A percentile compares a stretch with the other conserved stretches of the same genome.
Evolutionary conservation across 2,113 vertebrate species (phyloP).

Genomic region (Pungitius pungitius): DNA sequence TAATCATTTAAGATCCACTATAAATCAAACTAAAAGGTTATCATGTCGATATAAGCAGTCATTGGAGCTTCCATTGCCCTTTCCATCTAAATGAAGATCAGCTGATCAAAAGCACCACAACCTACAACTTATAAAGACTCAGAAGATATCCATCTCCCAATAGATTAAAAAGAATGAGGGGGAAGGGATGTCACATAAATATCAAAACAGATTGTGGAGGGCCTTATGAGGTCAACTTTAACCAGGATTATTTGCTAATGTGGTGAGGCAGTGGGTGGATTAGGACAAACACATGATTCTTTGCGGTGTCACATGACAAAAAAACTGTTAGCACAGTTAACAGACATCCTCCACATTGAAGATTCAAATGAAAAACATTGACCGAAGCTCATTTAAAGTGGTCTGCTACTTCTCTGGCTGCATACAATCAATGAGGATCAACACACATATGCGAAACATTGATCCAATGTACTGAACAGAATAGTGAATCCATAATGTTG

Average conservation of each 20-base stretch:
- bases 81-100: constrained; percentile 8
- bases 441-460: too few species aligned
- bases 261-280: constrained; percentile 40
- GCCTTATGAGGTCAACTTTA: constrained; percentile 40
- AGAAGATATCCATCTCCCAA: constrained; percentile 12
- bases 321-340: constrained; percentile 32
- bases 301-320: constrained; percentile 38
- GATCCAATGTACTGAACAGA: too few species aligned
- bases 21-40: neutral
- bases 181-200: constrained; percentile 18
- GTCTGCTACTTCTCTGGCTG: constrained; percentile 20
- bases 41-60: neutral
- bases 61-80: neutral
- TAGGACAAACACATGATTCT: constrained; percentile 39
- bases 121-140: neutral
- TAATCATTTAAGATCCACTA: neutral
- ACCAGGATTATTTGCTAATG: constrained; percentile 62
- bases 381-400: constrained; percentile 19
- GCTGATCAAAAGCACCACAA: constrained; percentile 11
- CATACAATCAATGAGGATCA: neutral
- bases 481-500: constrained; percentile 1
- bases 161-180: neutral
- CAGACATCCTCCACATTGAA: constrained; percentile 3
- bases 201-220: constrained; percentile 3
- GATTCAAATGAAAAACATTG: constrained; percentile 25